phyloP scores from a whole-genome alignment of 2,888 invertebrate genomes.

The Hirtodrosophila duncani region DNA sequence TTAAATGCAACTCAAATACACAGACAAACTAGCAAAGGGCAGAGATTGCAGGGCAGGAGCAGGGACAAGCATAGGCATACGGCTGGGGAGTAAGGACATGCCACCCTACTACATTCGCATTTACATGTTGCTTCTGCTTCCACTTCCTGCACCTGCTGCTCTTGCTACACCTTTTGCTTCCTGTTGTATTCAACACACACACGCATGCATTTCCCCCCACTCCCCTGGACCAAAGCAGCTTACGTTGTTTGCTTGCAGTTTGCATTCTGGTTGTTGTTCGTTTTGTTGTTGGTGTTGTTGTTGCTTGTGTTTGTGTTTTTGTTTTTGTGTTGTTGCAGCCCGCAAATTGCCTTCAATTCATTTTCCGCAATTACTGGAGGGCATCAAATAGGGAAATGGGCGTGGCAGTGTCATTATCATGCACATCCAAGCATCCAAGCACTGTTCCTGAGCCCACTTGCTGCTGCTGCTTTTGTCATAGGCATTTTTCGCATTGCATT shows the following conservation, averaged over 20 bases:
- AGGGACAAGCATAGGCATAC: background rate
- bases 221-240: constrained; percentile 26
- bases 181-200: background rate
- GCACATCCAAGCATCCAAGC: constrained; percentile 29
- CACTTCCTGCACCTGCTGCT: constrained; percentile 9
- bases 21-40: background rate
- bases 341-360: constrained; percentile 65
- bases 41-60: no score
- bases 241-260: constrained; percentile 57
- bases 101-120: constrained; percentile 20
- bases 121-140: constrained; percentile 32
- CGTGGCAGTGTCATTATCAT: constrained; percentile 49
- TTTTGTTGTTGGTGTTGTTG: constrained; percentile 2
- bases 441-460: background rate
- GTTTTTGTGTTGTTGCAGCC: constrained; percentile 23
- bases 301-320: background rate
- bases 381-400: constrained; percentile 16
- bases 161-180: constrained; percentile 1
- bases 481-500: constrained; percentile 54
- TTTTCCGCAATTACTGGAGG: constrained; percentile 61
- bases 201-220: background rate
- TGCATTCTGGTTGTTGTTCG: constrained; percentile 37
- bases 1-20: constrained; percentile 44
- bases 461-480: constrained; percentile 25
- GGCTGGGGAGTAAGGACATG: background rate